Evolutionary conservation across 1,140 invertebrate genomes (phyloP).

Genomic region (Calliphora vicina): DNA sequence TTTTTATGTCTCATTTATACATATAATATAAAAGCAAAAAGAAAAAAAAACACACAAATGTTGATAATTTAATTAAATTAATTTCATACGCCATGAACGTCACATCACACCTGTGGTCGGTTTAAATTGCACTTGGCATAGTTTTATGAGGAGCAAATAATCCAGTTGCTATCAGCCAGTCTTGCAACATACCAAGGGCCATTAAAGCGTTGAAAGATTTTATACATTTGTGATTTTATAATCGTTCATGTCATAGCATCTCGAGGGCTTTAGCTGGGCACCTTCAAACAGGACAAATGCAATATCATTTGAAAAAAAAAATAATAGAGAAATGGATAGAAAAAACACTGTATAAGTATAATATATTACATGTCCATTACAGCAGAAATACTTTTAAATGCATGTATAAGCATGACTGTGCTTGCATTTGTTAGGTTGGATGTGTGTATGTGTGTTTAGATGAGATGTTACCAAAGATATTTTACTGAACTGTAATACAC

Average conservation of each 20-base stretch:
- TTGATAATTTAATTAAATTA: not conserved
- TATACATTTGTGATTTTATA: conserved; percentile 13
- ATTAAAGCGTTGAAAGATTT: conserved; percentile 28
- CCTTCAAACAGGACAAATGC: not conserved
- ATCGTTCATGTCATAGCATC: conserved; percentile 8
- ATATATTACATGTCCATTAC: not conserved
- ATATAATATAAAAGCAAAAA: no score
- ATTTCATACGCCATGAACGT: not conserved
- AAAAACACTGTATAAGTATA: not conserved
- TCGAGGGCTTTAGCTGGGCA: not conserved
- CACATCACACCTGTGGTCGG: not conserved
- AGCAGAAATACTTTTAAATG: not conserved
- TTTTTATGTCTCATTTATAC: no score
- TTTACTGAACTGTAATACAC: not conserved
- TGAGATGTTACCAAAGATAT: conserved; percentile 2
- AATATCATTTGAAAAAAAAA: not conserved
- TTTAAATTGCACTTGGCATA: no score
- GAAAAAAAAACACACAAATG: not conserved
- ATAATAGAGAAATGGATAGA: not conserved
- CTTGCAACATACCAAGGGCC: not conserved
- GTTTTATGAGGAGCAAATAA: not conserved
- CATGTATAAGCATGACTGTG: no score
- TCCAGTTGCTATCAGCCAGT: not conserved
- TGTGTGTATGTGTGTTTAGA: not conserved
- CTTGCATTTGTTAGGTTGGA: no score